Percentiles rank a stretch among this genome's conserved stretches.
Conservation (phyloP, 2,113 vertebrate species). For the Pedetes capensis region DNA sequence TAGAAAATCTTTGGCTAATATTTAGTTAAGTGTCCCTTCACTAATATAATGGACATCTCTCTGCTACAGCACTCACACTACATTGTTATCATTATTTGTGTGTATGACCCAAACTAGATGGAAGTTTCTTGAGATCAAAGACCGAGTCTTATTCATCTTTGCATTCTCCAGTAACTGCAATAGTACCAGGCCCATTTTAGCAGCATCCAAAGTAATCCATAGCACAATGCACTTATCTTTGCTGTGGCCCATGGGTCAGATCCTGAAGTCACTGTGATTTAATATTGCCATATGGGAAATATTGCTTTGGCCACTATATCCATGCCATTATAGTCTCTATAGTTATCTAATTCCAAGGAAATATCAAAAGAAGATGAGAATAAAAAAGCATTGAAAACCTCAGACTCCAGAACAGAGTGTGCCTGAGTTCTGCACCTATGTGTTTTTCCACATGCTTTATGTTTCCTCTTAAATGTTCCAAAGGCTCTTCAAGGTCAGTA, state of each 20-base stretch:
- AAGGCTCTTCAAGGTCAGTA: background rate
- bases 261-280: background rate
- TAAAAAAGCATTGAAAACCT: background rate
- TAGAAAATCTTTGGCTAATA: background rate
- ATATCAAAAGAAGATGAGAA: constrained; percentile 4
- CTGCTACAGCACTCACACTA: background rate
- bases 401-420: background rate
- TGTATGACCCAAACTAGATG: constrained; percentile 11
- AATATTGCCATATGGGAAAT: constrained; percentile 37
- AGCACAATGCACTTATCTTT: constrained; percentile 30
- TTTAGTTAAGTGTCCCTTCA: background rate
- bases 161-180: constrained; percentile 38
- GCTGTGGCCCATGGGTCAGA: background rate
- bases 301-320: background rate
- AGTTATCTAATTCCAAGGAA: constrained; percentile 27
- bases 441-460: background rate
- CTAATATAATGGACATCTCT: background rate
- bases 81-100: background rate
- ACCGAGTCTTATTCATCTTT: constrained; percentile 44
- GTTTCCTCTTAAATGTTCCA: background rate
- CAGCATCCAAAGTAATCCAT: constrained; percentile 25
- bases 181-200: constrained; percentile 50
- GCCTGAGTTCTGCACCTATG: background rate
- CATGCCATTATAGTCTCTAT: background rate
- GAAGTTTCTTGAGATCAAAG: constrained; percentile 61